A percentile compares a stretch with the other conserved stretches of the same genome.
Conservation (phyloP, 2,113 vertebrate species). For the Pseudolaguvia tuberculata region DNA sequence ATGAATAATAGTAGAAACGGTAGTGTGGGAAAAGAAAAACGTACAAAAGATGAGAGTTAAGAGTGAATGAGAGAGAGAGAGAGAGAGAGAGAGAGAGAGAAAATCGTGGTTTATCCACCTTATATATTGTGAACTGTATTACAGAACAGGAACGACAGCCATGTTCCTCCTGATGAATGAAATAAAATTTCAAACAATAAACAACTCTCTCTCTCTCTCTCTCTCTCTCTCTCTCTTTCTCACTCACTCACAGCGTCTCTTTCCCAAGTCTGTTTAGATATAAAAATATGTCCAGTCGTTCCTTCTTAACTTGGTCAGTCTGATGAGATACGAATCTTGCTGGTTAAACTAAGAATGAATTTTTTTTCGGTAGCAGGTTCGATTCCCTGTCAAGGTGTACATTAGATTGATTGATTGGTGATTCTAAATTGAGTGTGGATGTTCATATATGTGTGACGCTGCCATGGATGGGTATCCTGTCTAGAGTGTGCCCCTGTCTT, state of each 20-base stretch:
- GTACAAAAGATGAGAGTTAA: background rate
- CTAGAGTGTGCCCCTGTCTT: too few relatives aligned
- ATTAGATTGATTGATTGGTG: too few relatives aligned
- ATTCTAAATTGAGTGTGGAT: too few relatives aligned
- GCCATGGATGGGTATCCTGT: too few relatives aligned
- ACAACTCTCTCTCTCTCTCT: slow-evolving; percentile 49
- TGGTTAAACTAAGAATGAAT: too few relatives aligned
- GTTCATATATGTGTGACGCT: too few relatives aligned
- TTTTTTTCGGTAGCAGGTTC: too few relatives aligned
- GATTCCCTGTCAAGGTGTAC: too few relatives aligned
- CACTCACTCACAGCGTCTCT: background rate
- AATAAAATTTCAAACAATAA: slow-evolving; percentile 46
- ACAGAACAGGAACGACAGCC: slow-evolving; percentile 79
- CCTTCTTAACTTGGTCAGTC: too few relatives aligned
- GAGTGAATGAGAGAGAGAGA: too few relatives aligned
- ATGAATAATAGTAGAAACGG: background rate
- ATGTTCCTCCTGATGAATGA: slow-evolving; percentile 84
- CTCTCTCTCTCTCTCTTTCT: background rate
- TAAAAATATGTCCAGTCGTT: too few relatives aligned
- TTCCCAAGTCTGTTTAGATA: background rate
- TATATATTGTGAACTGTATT: slow-evolving; percentile 81
- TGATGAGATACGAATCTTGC: too few relatives aligned
- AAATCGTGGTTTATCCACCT: slow-evolving; percentile 76
- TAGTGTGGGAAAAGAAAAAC: background rate
- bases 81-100: background rate